phyloP scores from a whole-genome alignment of 1,140 invertebrate genomes.

The Drosophila cardini region DNA sequence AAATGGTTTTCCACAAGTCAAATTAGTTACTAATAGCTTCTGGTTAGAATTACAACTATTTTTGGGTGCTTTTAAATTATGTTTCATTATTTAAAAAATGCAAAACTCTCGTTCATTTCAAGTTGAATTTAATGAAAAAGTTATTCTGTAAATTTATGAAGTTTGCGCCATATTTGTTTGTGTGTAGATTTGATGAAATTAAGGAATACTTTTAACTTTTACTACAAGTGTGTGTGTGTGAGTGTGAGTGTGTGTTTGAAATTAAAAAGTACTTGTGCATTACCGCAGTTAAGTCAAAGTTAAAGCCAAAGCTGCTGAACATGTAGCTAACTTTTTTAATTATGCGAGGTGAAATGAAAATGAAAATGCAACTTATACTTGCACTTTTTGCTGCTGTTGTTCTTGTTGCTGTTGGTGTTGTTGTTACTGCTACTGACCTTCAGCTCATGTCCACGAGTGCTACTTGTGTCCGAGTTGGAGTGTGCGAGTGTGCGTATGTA shows the following conservation, averaged over 20 bases:
- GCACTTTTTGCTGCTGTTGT: constrained; percentile 31
- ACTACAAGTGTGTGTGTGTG: neutral
- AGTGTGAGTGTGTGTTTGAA: neutral
- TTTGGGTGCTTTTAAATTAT: too few relatives aligned
- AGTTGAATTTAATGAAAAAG: neutral
- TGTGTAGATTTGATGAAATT: constrained; percentile 6
- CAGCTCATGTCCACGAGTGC: constrained; percentile 19
- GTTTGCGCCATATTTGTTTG: neutral
- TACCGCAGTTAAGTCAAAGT: constrained; percentile 25
- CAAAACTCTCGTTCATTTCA: neutral
- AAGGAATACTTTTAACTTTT: constrained; percentile 14
- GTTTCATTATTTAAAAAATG: neutral
- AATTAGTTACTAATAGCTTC: neutral
- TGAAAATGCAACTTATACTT: constrained; percentile 53
- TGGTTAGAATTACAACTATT: neutral
- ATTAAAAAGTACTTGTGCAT: constrained; percentile 33
- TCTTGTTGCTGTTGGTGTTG: neutral
- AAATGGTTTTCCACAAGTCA: neutral
- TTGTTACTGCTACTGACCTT: constrained; percentile 33
- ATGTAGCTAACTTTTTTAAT: constrained; percentile 63
- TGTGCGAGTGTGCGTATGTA: constrained; percentile 25
- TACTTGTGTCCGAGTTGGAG: constrained; percentile 31
- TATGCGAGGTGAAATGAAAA: constrained; percentile 47
- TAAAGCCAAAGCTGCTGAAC: constrained; percentile 21
- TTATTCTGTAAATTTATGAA: neutral